Base-by-base conservation (phyloP, 1,140 invertebrate genomes). In the Nixonia krombeini region DNA sequence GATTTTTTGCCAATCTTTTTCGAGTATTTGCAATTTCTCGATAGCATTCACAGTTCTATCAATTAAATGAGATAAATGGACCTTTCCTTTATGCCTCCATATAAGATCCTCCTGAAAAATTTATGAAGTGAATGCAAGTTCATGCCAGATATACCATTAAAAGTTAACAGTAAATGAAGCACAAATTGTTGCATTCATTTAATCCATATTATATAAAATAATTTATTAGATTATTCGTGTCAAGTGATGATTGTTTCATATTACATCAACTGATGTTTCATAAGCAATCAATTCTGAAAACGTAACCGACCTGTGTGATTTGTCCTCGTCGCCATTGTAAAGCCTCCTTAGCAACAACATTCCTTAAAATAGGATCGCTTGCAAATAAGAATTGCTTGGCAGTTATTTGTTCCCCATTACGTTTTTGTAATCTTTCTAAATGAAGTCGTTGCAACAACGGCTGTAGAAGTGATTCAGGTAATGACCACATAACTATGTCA, bases 321-420 rank as follows among this genome's bases (percentile, higher is more conserved):
- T 86, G 85, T 41, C 87, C 87, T 72, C 89, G 89, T 70, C 91
- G 90, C 88, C 91, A 94, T 61, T 94, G 92, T n/a, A 95, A 76
- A 9, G 93, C 93, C 84, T 95, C 93, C 83, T 94, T 95, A 25
- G 91, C 92, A 33, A 95, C 92, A 1, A 95, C 93, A 65, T 90
- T 90, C 64, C 90, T 87, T 35, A 94, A 79, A 1, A 91, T 90
- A 12, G 92, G 89, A 75, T 94, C 91, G 23, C 93, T 91, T 37
- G 87, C 87, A 66, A 89, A 87, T 41, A 93, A 78, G 90, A 91
- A 93, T 65, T 90, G 87, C 79, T 91, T 91, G 41, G 91, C 90
- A 75, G 86, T 81, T 64, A 86, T 81, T 73, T 84, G 74, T 68
- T 86, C 81, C 55, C 76, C 64, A 53, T 73, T 78, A 77, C 84